These are phyloP conservation scores for Picus viridis DNA, from an alignment of 2,797 vertebrate species.

Conservation along the genomic window DNA sequence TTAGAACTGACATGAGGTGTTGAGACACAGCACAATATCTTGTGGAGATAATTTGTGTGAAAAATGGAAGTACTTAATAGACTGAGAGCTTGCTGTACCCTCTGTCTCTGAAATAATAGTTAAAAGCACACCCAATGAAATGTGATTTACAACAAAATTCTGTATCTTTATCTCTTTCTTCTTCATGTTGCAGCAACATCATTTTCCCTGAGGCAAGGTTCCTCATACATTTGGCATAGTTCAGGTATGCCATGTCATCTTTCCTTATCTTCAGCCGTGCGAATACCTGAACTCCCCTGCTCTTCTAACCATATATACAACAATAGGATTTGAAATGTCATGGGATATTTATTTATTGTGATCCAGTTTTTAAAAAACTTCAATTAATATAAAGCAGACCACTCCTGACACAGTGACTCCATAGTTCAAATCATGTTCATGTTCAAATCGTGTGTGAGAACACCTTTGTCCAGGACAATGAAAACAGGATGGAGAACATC, in stretches of 20 bases:
- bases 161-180: background rate
- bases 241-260: background rate
- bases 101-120: background rate
- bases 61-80: background rate
- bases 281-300: background rate
- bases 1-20: background rate
- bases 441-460: background rate
- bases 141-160: background rate
- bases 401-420: background rate
- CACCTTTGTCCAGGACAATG: background rate
- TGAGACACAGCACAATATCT: background rate
- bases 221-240: background rate
- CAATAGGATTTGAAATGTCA: background rate
- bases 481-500: background rate
- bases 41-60: background rate
- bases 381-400: background rate
- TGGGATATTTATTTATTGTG: background rate
- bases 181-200: background rate
- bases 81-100: background rate
- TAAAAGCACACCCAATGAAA: background rate
- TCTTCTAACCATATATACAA: background rate
- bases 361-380: background rate
- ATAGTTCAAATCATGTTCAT: background rate
- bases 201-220: background rate
- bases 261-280: background rate